Conservation (phyloP, 2,113 vertebrate species). For the Ornithorhynchus anatinus region DNA sequence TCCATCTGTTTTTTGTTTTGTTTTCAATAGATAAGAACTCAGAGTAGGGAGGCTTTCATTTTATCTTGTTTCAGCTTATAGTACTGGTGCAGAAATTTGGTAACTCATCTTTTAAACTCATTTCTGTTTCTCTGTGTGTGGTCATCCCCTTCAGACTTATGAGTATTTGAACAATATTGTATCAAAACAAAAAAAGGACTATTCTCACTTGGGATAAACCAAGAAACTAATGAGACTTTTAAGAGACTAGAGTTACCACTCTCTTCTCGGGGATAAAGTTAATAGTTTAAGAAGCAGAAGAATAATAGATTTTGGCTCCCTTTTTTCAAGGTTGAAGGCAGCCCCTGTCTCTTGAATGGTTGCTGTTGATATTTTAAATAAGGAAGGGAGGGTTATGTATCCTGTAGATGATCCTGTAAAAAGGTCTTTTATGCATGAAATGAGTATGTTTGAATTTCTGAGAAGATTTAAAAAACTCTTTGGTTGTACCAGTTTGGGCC, state of each 20-base stretch:
- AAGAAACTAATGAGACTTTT: too few relatives aligned
- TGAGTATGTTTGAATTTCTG: too few relatives aligned
- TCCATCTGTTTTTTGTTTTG: neutral
- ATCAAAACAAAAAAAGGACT: neutral
- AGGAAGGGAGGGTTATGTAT: neutral
- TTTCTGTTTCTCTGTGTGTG: neutral
- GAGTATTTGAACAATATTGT: neutral
- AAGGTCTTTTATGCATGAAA: neutral
- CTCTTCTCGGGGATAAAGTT: too few relatives aligned
- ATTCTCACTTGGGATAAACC: too few relatives aligned
- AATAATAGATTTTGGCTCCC: too few relatives aligned
- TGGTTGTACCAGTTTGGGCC: too few relatives aligned
- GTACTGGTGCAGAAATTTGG: neutral
- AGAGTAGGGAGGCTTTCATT: neutral
- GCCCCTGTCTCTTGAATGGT: too few relatives aligned
- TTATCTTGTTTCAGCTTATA: neutral
- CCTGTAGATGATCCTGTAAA: neutral
- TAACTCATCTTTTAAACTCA: neutral
- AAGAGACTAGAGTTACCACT: neutral
- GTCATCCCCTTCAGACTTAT: neutral
- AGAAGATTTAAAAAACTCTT: too few relatives aligned
- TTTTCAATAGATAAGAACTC: neutral
- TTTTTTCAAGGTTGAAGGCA: too few relatives aligned
- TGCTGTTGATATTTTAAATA: too few relatives aligned
- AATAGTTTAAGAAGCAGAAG: too few relatives aligned